Percentiles rank a stretch among this genome's conserved stretches.
These are phyloP conservation scores for Xestia c-nigrum DNA, from an alignment of 2,888 invertebrate species.

Conservation along the genomic window DNA sequence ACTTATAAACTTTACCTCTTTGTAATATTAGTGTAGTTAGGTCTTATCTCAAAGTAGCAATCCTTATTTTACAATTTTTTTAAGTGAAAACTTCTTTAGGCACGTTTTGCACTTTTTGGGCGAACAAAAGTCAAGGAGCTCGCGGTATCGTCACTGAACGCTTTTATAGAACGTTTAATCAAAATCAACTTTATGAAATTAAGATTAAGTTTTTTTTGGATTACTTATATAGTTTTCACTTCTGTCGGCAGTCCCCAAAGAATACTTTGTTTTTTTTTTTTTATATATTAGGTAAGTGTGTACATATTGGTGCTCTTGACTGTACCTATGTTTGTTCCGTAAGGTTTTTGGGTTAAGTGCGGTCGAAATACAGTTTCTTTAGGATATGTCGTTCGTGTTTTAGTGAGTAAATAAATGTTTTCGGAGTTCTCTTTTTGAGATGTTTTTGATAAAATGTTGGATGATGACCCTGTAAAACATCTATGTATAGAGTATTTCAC, in stretches of 20 bases:
- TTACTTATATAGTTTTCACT: too few species aligned
- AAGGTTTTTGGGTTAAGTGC: slow-evolving; percentile 55
- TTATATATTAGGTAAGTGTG: neutral
- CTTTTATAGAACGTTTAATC: too few species aligned
- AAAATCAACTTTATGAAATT: too few species aligned
- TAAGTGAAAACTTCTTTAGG: too few species aligned
- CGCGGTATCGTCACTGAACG: too few species aligned
- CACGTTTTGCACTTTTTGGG: too few species aligned
- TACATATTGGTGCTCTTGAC: neutral
- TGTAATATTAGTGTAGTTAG: neutral
- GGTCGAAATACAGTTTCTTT: slow-evolving; percentile 44
- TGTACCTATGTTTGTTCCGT: slow-evolving; percentile 35
- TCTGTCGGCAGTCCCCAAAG: too few species aligned
- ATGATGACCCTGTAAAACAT: neutral
- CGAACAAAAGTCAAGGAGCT: too few species aligned
- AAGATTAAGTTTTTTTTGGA: too few species aligned
- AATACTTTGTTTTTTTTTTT: neutral
- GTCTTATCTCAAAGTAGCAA: neutral
- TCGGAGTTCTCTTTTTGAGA: neutral
- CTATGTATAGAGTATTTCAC: neutral
- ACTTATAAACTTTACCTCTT: neutral
- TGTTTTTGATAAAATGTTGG: slow-evolving; percentile 7
- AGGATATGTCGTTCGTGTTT: slow-evolving; percentile 18
- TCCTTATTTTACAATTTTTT: too few species aligned
- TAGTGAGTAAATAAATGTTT: slow-evolving; percentile 39